Conservation (phyloP, 2,888 invertebrate species). For the Thelaira solivaga region DNA sequence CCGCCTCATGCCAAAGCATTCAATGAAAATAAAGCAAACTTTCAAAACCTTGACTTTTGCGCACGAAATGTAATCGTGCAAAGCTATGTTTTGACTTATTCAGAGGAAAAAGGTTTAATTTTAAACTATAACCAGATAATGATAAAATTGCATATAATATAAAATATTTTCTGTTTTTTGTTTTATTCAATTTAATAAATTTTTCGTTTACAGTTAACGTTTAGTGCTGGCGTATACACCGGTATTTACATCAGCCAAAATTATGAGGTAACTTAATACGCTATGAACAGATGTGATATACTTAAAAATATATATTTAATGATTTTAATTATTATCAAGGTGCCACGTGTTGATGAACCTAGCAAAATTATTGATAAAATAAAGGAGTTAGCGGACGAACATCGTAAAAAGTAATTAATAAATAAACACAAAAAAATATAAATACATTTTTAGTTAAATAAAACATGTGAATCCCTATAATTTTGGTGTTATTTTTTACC, state of each 20-base stretch:
- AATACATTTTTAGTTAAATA: constrained; percentile 7
- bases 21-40: too few species aligned
- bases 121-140: too few species aligned
- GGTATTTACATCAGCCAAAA: constrained; percentile 86
- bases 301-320: too few species aligned
- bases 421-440: too few species aligned
- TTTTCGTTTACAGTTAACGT: constrained; percentile 79
- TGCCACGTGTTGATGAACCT: constrained; percentile 92
- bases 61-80: too few species aligned
- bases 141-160: too few species aligned
- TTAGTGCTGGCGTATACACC: constrained; percentile 83
- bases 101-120: too few species aligned
- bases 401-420: constrained; percentile 79
- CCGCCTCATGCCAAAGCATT: too few species aligned
- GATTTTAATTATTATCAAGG: constrained; percentile 78
- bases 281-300: too few species aligned
- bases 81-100: too few species aligned
- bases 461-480: constrained; percentile 1
- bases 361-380: constrained; percentile 83
- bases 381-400: constrained; percentile 80
- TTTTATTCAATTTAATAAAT: neutral
- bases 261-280: constrained; percentile 79
- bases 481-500: constrained; percentile 2
- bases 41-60: too few species aligned
- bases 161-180: neutral